A percentile compares a stretch with the other conserved stretches of the same genome.
These are phyloP conservation scores for Heliconius himera DNA, from an alignment of 1,140 invertebrate genomes.

Conservation along the genomic window DNA sequence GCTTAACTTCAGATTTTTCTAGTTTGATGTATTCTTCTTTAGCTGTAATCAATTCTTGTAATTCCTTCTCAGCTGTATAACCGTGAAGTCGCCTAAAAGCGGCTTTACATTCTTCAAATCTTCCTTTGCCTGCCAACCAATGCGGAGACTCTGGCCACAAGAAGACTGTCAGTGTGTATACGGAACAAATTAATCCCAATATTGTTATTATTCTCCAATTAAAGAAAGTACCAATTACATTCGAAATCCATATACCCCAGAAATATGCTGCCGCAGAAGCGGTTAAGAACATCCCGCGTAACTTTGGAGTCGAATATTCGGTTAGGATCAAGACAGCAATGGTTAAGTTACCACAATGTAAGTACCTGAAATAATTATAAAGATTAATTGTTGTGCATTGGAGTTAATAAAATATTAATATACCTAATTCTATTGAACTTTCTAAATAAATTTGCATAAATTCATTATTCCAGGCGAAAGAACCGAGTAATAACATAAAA, in stretches of 20 bases:
- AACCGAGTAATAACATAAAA: no score
- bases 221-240: not conserved
- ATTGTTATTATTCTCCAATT: not conserved
- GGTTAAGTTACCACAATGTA: slow-evolving; percentile 2
- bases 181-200: not conserved
- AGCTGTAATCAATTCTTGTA: slow-evolving; percentile 39
- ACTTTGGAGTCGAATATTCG: not conserved
- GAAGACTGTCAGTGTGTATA: not conserved
- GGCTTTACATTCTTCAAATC: slow-evolving; percentile 42
- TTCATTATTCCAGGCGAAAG: no score
- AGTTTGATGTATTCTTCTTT: slow-evolving; percentile 26
- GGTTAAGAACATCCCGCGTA: not conserved
- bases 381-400: not conserved
- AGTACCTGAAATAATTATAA: slow-evolving; percentile 4
- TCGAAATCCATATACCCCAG: slow-evolving; percentile 7
- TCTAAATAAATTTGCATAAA: no score
- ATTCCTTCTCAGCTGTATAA: slow-evolving; percentile 42
- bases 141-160: slow-evolving; percentile 10
- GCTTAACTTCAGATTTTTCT: not conserved
- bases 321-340: not conserved
- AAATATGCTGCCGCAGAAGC: not conserved
- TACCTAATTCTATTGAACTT: no score
- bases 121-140: slow-evolving; percentile 11
- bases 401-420: no score
- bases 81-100: slow-evolving; percentile 51